Conservation (phyloP, 2,113 vertebrate genomes). For the Pagrus major region DNA sequence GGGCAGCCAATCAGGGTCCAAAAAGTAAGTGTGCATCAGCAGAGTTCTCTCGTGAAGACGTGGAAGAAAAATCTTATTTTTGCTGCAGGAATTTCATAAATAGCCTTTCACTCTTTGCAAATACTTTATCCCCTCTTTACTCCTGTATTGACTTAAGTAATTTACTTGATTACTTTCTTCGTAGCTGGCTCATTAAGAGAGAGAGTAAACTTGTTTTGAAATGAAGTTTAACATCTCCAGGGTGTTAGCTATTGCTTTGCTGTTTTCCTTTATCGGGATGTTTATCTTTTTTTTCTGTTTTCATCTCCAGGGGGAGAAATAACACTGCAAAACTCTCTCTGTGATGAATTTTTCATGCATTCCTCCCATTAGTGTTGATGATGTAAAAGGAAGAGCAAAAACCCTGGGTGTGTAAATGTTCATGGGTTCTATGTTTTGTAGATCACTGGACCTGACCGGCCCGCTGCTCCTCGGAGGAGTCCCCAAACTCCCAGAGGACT, state of each 20-base stretch:
- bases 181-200: slow-evolving; percentile 33
- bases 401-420: neutral
- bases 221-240: slow-evolving; percentile 47
- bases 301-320: slow-evolving; percentile 37
- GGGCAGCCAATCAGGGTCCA: slow-evolving; percentile 93
- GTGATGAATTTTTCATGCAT: slow-evolving; percentile 66
- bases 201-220: slow-evolving; percentile 57
- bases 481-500: slow-evolving; percentile 92
- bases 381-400: slow-evolving; percentile 32
- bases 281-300: slow-evolving; percentile 47
- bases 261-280: slow-evolving; percentile 36
- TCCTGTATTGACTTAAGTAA: slow-evolving; percentile 30
- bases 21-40: slow-evolving; percentile 86
- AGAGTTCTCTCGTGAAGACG: neutral
- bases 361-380: slow-evolving; percentile 9
- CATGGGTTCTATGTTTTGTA: slow-evolving; percentile 59
- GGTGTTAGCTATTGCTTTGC: slow-evolving; percentile 43
- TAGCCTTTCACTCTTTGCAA: neutral
- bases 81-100: neutral
- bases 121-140: neutral
- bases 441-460: slow-evolving; percentile 94
- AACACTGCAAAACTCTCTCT: slow-evolving; percentile 34
- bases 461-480: slow-evolving; percentile 93
- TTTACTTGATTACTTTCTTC: slow-evolving; percentile 38
- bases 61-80: neutral